phyloP scores from a whole-genome alignment of 2,797 vertebrate genomes.

The Acropternis orthonyx region DNA sequence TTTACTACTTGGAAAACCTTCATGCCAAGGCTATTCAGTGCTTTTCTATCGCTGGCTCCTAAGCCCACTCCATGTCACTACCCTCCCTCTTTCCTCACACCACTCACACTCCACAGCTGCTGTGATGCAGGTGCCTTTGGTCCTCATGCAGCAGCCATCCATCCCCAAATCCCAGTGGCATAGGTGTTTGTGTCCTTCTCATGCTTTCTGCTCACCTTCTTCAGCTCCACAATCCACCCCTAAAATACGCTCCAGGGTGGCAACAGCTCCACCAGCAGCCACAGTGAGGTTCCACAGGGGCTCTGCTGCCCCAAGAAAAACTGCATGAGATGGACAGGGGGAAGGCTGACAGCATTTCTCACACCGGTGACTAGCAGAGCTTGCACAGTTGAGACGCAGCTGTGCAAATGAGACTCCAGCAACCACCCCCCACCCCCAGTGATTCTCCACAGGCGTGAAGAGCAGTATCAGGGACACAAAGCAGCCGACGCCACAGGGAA shows the following conservation, averaged over 20 bases:
- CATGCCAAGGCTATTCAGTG: background rate
- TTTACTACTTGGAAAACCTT: background rate
- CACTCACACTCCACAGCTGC: background rate
- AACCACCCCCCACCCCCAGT: background rate
- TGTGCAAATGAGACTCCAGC: conserved; percentile 23
- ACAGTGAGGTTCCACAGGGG: background rate
- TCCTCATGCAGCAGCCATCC: background rate
- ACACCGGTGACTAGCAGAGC: background rate
- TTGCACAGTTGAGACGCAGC: background rate
- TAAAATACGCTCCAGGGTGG: background rate
- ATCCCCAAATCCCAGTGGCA: background rate
- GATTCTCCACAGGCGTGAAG: background rate
- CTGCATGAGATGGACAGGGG: background rate
- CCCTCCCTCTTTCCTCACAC: background rate
- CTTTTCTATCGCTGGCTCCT: background rate
- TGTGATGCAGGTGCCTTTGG: background rate
- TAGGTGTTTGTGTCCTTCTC: background rate
- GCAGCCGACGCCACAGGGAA: background rate
- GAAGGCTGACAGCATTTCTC: background rate
- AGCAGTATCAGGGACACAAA: background rate
- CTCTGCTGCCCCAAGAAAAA: background rate
- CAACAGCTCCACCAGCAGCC: background rate
- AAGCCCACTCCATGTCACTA: background rate
- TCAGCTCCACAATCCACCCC: background rate
- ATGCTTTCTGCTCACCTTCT: background rate